Percentiles rank a stretch among this genome's conserved stretches.
phyloP scores from a whole-genome alignment of 2,797 vertebrate species.

The Astyanax mexicanus region DNA sequence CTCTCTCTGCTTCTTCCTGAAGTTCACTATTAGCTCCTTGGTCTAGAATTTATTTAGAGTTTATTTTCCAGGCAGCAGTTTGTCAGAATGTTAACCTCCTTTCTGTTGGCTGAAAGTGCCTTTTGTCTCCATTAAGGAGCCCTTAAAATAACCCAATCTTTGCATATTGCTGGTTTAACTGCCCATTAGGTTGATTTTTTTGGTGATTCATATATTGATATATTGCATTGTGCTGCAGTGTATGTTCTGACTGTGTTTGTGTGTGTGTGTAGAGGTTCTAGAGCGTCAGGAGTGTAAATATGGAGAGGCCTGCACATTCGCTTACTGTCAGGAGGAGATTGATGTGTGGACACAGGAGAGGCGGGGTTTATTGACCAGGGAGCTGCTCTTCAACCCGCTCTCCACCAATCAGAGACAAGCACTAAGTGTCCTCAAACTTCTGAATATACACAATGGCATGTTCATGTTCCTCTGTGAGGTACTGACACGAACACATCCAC shows the following conservation, averaged over 20 bases:
- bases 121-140: too few species aligned
- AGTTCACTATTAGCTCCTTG: too few species aligned
- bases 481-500: background rate
- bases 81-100: too few species aligned
- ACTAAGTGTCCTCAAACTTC: constrained; percentile 61
- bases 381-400: constrained; percentile 83
- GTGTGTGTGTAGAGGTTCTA: constrained; percentile 83
- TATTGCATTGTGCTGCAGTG: too few species aligned
- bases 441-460: constrained; percentile 71
- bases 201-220: too few species aligned
- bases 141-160: too few species aligned
- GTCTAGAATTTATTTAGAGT: too few species aligned
- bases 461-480: constrained; percentile 81
- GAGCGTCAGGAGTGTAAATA: constrained; percentile 89
- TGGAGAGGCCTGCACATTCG: constrained; percentile 94
- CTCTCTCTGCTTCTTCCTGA: too few species aligned
- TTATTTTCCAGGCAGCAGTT: too few species aligned
- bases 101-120: too few species aligned
- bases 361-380: constrained; percentile 87
- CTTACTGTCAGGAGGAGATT: constrained; percentile 96
- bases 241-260: constrained; percentile 6
- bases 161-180: too few species aligned
- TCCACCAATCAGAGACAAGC: constrained; percentile 58
- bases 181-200: too few species aligned
- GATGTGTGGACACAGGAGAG: constrained; percentile 96